phyloP scores from a whole-genome alignment of 2,797 vertebrate species.

The Melopsittacus undulatus region DNA sequence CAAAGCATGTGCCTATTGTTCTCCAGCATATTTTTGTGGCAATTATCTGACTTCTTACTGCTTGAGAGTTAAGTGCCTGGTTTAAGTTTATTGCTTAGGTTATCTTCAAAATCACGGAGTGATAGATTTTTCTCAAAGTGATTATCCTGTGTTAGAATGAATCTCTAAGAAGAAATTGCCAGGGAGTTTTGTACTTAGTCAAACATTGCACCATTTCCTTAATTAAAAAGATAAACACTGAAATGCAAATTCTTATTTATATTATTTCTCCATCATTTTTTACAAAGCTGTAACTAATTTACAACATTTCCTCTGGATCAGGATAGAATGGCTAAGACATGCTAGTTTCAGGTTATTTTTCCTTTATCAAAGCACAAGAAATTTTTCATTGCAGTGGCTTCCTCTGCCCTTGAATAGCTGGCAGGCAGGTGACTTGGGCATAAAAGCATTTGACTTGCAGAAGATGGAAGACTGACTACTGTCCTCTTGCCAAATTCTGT shows the following conservation, averaged over 20 bases:
- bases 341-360: neutral
- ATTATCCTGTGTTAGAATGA: neutral
- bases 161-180: neutral
- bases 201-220: neutral
- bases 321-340: neutral
- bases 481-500: neutral
- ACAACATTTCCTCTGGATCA: neutral
- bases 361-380: neutral
- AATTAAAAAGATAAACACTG: neutral
- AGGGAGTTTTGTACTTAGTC: neutral
- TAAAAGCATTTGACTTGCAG: neutral
- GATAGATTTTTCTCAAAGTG: neutral
- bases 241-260: neutral
- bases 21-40: neutral
- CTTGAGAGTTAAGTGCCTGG: neutral
- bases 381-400: conserved; percentile 28
- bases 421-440: neutral
- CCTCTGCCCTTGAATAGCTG: conserved; percentile 9
- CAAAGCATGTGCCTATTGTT: neutral
- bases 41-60: neutral
- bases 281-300: neutral
- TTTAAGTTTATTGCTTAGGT: neutral
- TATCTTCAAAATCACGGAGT: neutral
- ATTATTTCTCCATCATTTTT: neutral
- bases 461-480: neutral